Conservation (phyloP, 2,888 invertebrate genomes). For the Parnassius smintheus region DNA sequence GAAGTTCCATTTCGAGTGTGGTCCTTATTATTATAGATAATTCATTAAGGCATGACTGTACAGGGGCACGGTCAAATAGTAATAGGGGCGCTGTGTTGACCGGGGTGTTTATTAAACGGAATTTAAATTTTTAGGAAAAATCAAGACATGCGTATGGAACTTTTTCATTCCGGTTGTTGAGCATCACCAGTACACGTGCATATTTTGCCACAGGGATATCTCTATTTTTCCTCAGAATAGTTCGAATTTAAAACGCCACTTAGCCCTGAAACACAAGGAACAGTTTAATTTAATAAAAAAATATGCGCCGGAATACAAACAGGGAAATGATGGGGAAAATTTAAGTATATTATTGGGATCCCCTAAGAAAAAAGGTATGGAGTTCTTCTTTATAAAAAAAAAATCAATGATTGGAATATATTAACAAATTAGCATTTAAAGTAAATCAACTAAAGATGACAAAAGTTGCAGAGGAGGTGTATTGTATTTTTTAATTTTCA, state of each 20-base stretch:
- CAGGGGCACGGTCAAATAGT: no score
- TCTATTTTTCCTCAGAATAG: conserved; percentile 10
- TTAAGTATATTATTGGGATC: conserved; percentile 7
- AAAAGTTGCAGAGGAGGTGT: background rate
- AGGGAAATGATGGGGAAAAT: background rate
- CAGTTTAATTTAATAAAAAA: conserved; percentile 11
- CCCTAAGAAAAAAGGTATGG: background rate
- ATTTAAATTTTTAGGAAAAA: conserved; percentile 16
- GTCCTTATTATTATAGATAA: no score
- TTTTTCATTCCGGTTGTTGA: conserved; percentile 15
- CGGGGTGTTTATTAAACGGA: background rate
- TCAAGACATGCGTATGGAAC: conserved; percentile 26
- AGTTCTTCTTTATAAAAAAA: no score
- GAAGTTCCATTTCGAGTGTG: no score
- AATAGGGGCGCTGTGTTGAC: no score
- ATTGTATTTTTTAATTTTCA: background rate
- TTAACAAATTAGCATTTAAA: no score
- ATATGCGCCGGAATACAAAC: conserved; percentile 11
- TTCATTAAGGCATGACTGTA: no score
- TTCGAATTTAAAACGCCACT: conserved; percentile 26
- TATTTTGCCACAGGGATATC: conserved; percentile 22
- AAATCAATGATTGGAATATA: no score
- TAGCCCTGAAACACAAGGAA: conserved; percentile 11
- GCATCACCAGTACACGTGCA: conserved; percentile 18
- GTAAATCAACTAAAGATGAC: no score